Evolutionary conservation across 2,888 invertebrate species (phyloP).

Genomic region (Margaritifera margaritifera): DNA sequence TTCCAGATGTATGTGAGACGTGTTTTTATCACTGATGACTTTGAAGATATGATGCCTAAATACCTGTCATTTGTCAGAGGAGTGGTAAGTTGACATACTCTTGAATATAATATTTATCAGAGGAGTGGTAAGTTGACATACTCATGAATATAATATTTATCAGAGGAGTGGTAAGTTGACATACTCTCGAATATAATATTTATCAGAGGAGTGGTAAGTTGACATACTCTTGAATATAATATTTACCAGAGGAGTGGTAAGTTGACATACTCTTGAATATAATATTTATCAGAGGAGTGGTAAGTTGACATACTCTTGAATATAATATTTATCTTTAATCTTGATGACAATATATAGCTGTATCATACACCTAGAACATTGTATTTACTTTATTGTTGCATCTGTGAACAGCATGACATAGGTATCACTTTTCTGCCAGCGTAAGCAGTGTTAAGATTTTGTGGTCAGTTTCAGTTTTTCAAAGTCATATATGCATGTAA

Average conservation of each 20-base stretch:
- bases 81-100: conserved; percentile 78
- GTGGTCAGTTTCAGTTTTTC: too few relatives aligned
- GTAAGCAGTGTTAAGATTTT: too few relatives aligned
- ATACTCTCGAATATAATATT: not conserved
- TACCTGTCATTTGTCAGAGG: conserved; percentile 96
- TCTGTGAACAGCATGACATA: too few relatives aligned
- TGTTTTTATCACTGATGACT: conserved; percentile 99
- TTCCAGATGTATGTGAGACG: conserved; percentile 90
- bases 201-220: conserved; percentile 87
- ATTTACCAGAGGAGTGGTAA: conserved; percentile 94
- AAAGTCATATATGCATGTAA: too few relatives aligned
- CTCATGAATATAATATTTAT: not conserved
- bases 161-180: too few relatives aligned
- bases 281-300: conserved; percentile 96
- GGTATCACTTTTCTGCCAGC: too few relatives aligned
- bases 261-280: too few relatives aligned
- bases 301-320: conserved; percentile 19
- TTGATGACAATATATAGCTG: too few relatives aligned
- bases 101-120: not conserved
- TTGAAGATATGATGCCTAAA: conserved; percentile 99
- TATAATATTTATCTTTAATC: not conserved
- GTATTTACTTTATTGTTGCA: too few relatives aligned
- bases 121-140: not conserved
- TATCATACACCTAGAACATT: not conserved
- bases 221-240: not conserved